These are phyloP conservation scores for Agrilus biguttatus DNA, from an alignment of 2,888 invertebrate species.

Conservation along the genomic window DNA sequence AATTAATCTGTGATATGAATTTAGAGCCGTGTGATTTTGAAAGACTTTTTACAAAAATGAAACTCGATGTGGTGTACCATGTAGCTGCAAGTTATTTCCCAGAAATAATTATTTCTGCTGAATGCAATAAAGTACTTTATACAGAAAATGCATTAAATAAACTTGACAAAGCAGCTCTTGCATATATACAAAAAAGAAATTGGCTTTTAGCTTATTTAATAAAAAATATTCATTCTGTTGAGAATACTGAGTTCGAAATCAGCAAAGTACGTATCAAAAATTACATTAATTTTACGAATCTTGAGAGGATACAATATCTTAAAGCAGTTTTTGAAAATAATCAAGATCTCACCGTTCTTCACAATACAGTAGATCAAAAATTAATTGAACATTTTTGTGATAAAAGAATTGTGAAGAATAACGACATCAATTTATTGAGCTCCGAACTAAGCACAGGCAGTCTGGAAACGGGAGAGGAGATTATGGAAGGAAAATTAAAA, in stretches of 20 bases:
- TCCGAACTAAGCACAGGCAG: slow-evolving; percentile 12
- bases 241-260: slow-evolving; percentile 38
- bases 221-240: slow-evolving; percentile 44
- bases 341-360: slow-evolving; percentile 43
- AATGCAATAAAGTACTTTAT: slow-evolving; percentile 26
- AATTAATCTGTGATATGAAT: slow-evolving; percentile 51
- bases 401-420: slow-evolving; percentile 14
- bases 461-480: slow-evolving; percentile 22
- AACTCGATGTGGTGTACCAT: slow-evolving; percentile 60
- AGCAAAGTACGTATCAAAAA: slow-evolving; percentile 37
- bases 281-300: slow-evolving; percentile 43
- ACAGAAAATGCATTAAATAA: slow-evolving; percentile 14
- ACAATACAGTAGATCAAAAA: slow-evolving; percentile 34
- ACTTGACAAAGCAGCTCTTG: slow-evolving; percentile 40
- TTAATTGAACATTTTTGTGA: slow-evolving; percentile 36
- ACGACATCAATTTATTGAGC: slow-evolving; percentile 9
- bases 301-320: slow-evolving; percentile 38
- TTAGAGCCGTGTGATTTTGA: slow-evolving; percentile 55
- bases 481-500: slow-evolving; percentile 18
- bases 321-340: slow-evolving; percentile 42
- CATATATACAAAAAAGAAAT: slow-evolving; percentile 49
- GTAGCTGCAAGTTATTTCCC: slow-evolving; percentile 61
- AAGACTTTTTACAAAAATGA: slow-evolving; percentile 49
- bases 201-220: slow-evolving; percentile 57
- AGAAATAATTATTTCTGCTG: slow-evolving; percentile 39